These are phyloP conservation scores for Microcebus ravelobensis DNA, from an alignment of 2,113 vertebrate genomes.

Conservation along the genomic window DNA sequence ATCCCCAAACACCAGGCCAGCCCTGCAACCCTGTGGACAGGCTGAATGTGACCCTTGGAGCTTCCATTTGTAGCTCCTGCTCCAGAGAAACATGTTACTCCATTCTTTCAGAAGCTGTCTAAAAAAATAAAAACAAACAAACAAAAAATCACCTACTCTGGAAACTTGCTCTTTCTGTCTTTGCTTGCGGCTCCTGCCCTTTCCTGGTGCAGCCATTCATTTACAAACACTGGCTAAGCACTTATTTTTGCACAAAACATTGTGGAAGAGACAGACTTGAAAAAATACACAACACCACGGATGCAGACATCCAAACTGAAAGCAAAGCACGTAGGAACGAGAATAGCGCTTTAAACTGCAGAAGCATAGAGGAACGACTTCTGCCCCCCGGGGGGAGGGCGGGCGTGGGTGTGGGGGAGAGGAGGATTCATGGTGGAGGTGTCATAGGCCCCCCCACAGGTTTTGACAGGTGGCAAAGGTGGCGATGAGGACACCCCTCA, in stretches of 20 bases:
- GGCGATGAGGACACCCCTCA: neutral
- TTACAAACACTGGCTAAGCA: neutral
- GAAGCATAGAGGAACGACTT: neutral
- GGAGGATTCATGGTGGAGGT: neutral
- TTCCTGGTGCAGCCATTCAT: neutral
- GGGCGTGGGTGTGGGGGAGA: too few relatives aligned
- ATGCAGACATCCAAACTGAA: neutral
- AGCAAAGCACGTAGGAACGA: neutral
- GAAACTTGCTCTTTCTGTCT: neutral
- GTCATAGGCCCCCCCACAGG: neutral
- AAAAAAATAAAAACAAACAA: neutral
- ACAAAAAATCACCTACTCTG: neutral
- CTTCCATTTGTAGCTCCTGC: neutral
- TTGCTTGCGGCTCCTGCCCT: neutral
- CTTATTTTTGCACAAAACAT: neutral
- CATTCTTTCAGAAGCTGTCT: neutral
- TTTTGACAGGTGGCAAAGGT: neutral
- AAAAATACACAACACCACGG: neutral
- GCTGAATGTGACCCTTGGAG: neutral
- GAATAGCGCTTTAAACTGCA: neutral
- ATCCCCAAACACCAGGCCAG: neutral
- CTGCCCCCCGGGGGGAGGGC: too few relatives aligned
- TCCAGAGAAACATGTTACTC: neutral
- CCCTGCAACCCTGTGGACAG: neutral
- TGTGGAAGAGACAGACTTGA: neutral